phyloP scores from a whole-genome alignment of 1,140 invertebrate species.

The Bombus consobrinus region DNA sequence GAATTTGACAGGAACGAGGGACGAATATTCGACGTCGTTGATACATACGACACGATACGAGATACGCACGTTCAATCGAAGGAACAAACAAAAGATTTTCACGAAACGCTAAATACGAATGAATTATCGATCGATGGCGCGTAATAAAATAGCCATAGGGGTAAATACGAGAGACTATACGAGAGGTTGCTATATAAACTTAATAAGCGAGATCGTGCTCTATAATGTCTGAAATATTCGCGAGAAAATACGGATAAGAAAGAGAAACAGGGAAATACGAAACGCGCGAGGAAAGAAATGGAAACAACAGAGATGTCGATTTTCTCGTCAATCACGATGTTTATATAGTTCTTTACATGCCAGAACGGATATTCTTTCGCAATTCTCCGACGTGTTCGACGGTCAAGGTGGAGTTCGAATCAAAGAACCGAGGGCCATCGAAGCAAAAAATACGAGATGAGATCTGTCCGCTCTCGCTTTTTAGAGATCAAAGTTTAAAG shows the following conservation, averaged over 20 bases:
- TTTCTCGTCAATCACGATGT: background rate
- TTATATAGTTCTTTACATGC: too few relatives aligned
- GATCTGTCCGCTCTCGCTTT: too few relatives aligned
- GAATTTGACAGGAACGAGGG: fast-evolving
- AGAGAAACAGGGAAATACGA: background rate
- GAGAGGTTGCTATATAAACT: background rate
- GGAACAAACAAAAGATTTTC: background rate
- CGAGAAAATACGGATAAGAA: too few relatives aligned
- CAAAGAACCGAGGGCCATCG: background rate
- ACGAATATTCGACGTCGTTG: fast-evolving
- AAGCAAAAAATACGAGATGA: slow-evolving; percentile 2
- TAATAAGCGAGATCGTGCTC: background rate
- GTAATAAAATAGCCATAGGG: background rate
- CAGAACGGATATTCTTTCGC: background rate
- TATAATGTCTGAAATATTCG: background rate
- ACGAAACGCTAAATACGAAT: background rate
- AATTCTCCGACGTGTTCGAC: background rate
- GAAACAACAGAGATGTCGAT: background rate
- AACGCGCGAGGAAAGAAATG: background rate
- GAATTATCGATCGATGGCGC: background rate
- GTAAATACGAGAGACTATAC: background rate
- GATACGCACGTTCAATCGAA: background rate
- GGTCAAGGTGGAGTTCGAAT: background rate
- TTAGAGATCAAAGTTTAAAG: background rate
- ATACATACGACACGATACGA: too few relatives aligned